phyloP scores from a whole-genome alignment of 2,888 invertebrate genomes.

The Notodonta dromedarius region DNA sequence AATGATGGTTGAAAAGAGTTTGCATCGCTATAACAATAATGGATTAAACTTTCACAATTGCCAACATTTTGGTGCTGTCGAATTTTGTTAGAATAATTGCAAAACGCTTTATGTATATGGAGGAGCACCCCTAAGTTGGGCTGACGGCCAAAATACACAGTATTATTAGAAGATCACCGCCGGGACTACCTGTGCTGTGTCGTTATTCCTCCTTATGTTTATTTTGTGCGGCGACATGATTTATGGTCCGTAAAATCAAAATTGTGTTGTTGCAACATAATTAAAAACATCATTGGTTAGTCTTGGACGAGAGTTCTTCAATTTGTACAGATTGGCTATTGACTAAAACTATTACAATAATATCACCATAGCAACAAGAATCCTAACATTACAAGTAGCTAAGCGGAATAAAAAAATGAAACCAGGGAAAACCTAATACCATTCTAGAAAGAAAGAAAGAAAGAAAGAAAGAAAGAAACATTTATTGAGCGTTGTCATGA shows the following conservation, averaged over 20 bases:
- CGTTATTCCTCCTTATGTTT: conserved; percentile 40
- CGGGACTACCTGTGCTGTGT: conserved; percentile 72
- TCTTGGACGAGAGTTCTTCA: not conserved
- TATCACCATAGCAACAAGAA: too few relatives aligned
- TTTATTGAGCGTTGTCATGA: too few relatives aligned
- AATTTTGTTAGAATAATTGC: conserved; percentile 19
- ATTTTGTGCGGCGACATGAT: conserved; percentile 40
- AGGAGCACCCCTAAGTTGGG: conserved; percentile 63
- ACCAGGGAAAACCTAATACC: not conserved
- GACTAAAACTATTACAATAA: too few relatives aligned
- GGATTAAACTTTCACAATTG: conserved; percentile 3
- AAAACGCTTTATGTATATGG: conserved; percentile 46
- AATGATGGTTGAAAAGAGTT: conserved; percentile 33
- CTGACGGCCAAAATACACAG: conserved; percentile 67
- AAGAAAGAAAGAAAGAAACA: too few relatives aligned
- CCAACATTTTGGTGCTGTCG: conserved; percentile 17
- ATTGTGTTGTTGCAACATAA: conserved; percentile 17
- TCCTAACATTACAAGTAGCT: not conserved
- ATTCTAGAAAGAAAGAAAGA: too few relatives aligned
- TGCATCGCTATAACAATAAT: conserved; percentile 8
- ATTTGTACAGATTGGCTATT: not conserved
- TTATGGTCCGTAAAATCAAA: conserved; percentile 35
- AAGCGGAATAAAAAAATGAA: not conserved
- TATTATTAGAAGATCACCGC: conserved; percentile 78
- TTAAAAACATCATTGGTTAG: conserved; percentile 10